Conservation (phyloP, 1,140 invertebrate genomes). For the Heterodera carotae region DNA sequence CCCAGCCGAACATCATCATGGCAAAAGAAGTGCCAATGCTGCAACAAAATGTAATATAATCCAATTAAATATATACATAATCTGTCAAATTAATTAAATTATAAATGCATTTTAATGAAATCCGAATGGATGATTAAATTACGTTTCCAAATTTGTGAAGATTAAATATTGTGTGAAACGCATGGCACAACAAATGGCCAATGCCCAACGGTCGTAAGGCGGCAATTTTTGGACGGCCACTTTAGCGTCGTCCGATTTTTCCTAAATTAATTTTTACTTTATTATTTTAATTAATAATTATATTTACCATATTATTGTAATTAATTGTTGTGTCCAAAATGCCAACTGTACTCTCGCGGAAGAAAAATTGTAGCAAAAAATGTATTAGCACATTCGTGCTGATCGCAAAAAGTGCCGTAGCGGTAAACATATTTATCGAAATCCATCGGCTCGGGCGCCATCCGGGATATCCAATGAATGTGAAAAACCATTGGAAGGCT, state of each 20-base stretch:
- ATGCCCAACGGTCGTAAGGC: conserved; percentile 30
- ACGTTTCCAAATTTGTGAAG: conserved; percentile 43
- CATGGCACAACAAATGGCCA: conserved; percentile 29
- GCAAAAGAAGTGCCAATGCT: conserved; percentile 37
- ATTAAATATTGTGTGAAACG: conserved; percentile 43
- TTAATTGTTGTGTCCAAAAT: conserved; percentile 23
- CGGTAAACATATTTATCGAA: conserved; percentile 35
- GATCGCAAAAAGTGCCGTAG: conserved; percentile 32
- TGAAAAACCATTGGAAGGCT: conserved; percentile 64
- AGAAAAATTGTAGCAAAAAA: conserved; percentile 14
- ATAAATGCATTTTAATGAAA: too few relatives aligned
- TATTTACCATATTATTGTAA: not conserved
- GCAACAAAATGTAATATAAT: too few relatives aligned
- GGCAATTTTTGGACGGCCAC: conserved; percentile 20
- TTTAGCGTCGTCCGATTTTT: not conserved
- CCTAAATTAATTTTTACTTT: conserved; percentile 4
- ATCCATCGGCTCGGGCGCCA: not conserved
- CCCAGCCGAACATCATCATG: conserved; percentile 42
- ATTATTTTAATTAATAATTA: not conserved
- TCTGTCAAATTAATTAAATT: too few relatives aligned
- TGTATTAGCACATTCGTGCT: conserved; percentile 33
- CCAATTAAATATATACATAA: too few relatives aligned
- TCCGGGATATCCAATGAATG: conserved; percentile 56
- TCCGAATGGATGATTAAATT: not conserved
- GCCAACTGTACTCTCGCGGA: conserved; percentile 33